Conservation (phyloP, 2,113 vertebrate species). For the Malurus elegans region DNA sequence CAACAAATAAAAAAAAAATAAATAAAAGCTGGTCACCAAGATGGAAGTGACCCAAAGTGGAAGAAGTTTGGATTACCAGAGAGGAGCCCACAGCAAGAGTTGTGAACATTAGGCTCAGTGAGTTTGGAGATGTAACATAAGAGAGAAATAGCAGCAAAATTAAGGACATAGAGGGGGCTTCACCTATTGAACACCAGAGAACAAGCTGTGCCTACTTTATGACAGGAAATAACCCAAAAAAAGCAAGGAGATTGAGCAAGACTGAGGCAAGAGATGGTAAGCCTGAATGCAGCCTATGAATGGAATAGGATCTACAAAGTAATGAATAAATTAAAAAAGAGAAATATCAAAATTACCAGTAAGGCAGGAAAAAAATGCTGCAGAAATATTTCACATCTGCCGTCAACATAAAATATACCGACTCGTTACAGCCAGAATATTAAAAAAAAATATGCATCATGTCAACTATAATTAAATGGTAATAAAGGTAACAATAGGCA, state of each 20-base stretch:
- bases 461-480: not conserved
- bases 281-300: not conserved
- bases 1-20: not conserved
- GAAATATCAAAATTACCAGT: not conserved
- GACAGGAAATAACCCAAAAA: not conserved
- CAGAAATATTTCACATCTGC: not conserved
- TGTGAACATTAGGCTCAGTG: not conserved
- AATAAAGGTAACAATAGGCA: conserved; percentile 1
- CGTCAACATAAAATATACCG: not conserved
- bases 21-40: not conserved
- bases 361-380: not conserved
- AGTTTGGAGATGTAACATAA: not conserved
- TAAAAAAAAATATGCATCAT: not conserved
- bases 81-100: not conserved
- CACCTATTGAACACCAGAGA: not conserved
- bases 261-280: not conserved
- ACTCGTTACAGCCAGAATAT: not conserved
- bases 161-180: not conserved
- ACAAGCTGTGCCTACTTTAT: not conserved
- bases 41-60: not conserved
- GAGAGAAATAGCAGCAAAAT: not conserved
- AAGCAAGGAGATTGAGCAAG: not conserved
- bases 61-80: not conserved
- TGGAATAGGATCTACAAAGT: not conserved
- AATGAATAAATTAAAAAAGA: not conserved